Percentiles rank a stretch among this genome's conserved stretches.
Conservation (phyloP, 2,797 vertebrate genomes). For the Merluccius polli region DNA sequence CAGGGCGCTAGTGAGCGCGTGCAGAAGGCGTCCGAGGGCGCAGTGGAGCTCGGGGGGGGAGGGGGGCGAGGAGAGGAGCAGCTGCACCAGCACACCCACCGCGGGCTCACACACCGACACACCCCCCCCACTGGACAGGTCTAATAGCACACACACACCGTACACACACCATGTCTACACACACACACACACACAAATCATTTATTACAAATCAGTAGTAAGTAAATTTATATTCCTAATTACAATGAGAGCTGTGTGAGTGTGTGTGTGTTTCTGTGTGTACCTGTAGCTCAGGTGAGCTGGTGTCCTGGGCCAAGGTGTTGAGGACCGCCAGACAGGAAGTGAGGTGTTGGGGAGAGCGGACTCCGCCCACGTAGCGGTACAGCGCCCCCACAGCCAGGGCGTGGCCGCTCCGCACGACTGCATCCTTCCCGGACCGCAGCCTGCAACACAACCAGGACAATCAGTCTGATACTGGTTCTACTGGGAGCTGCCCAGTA, state of each 20-base stretch:
- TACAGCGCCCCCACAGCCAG: conserved; percentile 84
- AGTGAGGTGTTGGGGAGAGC: conserved; percentile 82
- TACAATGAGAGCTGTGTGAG: neutral
- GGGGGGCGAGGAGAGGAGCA: conserved; percentile 81
- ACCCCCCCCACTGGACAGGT: conserved; percentile 75
- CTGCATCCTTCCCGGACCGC: conserved; percentile 82
- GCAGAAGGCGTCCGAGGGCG: conserved; percentile 88
- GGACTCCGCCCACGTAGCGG: conserved; percentile 83
- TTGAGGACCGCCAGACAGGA: conserved; percentile 86
- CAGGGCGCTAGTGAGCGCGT: conserved; percentile 82
- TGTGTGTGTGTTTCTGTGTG: conserved; percentile 22
- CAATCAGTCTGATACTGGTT: neutral
- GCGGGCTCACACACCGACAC: conserved; percentile 65
- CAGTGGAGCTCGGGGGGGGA: conserved; percentile 85
- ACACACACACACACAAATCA: neutral
- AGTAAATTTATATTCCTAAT: neutral
- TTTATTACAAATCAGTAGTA: neutral
- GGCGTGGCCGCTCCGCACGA: conserved; percentile 85
- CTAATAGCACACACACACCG: conserved; percentile 82
- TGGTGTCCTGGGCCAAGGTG: conserved; percentile 89
- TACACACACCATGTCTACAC: conserved; percentile 88
- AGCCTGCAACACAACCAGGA: conserved; percentile 66
- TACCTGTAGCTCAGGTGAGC: conserved; percentile 94
- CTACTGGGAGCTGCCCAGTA: too few species aligned
- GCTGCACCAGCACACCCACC: conserved; percentile 78